Evolutionary conservation across 2,888 invertebrate genomes (phyloP), one percentile per base, ranked within the genome.

Genomic region (Hypomecis punctinalis): DNA sequence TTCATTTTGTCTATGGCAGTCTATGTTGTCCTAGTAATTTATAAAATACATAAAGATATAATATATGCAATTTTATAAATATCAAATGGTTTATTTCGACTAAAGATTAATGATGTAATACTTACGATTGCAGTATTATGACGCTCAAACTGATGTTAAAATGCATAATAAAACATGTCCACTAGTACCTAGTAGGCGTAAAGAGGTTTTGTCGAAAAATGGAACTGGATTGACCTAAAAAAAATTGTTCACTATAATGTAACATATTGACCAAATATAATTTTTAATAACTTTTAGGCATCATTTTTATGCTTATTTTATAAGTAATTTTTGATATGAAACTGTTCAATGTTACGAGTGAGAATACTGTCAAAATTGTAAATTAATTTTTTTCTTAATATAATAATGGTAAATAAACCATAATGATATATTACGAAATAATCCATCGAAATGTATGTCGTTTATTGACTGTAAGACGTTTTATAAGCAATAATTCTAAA

Each of bases 121-220:
- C 8, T 51, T 33, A 11, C 35, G 40, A 46, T 43, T 53, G 36
- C 60, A 62, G 66, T 57, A 57, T 55, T 63, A 68, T 58, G 58
- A 63, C 69, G 63, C 66, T 70, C 69, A 70, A 72, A 61, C 43
- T 70, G 67, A 67, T 68, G 61, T 69, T 56, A 10, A 69, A 71
- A 67, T 66, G 59, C 66, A 67, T 69, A 63, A 59, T 63, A 46
- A 37, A 48, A 49, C 9, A 49, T 37, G 35, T 36, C 39, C 45
- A 5, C 57, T 43, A n/a, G 10, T 6, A n/a, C n/a, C n/a, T n/a
- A 54, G 10, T 36, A 54, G 43, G 7, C 10, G n/a, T n/a, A 52
- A 49, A 37, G 9, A 8, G 9, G 33, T 10, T 23, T 23, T 52
- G 33, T 40, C n/a, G 11, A 51, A 51, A 51, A 36, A 0, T 0